These are phyloP conservation scores for Bubalus kerabau DNA, from an alignment of 2,113 vertebrate genomes.

Conservation along the genomic window DNA sequence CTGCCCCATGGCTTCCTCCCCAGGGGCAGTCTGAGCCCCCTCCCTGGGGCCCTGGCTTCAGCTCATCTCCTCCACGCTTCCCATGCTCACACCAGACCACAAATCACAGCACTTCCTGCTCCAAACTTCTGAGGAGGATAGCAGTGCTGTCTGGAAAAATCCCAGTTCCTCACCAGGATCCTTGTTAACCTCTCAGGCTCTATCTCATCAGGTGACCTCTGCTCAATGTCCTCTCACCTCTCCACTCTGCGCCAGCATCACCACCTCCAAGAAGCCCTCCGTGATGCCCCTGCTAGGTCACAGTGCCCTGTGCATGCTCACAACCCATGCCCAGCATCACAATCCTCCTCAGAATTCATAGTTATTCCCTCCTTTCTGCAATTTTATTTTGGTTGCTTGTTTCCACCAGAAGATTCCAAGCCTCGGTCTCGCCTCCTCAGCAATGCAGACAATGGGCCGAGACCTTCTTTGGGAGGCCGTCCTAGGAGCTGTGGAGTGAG, in stretches of 20 bases:
- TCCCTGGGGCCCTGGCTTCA: background rate
- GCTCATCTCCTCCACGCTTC: background rate
- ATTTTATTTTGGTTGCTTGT: background rate
- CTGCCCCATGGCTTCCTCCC: background rate
- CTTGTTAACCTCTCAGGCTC: background rate
- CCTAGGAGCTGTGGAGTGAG: background rate
- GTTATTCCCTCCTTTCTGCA: background rate
- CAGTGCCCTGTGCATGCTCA: background rate
- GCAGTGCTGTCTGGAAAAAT: background rate
- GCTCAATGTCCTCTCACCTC: background rate
- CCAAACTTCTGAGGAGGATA: background rate
- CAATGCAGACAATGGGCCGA: accelerated
- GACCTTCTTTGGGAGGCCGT: background rate
- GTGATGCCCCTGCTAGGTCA: background rate
- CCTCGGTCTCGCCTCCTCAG: background rate
- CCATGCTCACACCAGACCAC: background rate
- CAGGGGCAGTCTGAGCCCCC: background rate
- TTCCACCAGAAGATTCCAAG: background rate
- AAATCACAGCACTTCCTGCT: background rate
- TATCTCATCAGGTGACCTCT: background rate
- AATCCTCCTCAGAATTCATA: background rate
- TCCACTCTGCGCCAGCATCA: background rate
- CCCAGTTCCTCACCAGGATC: background rate
- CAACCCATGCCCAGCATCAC: background rate
- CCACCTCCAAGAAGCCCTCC: background rate